phyloP scores from a whole-genome alignment of 2,888 invertebrate species.

The Campoplex capitator region DNA sequence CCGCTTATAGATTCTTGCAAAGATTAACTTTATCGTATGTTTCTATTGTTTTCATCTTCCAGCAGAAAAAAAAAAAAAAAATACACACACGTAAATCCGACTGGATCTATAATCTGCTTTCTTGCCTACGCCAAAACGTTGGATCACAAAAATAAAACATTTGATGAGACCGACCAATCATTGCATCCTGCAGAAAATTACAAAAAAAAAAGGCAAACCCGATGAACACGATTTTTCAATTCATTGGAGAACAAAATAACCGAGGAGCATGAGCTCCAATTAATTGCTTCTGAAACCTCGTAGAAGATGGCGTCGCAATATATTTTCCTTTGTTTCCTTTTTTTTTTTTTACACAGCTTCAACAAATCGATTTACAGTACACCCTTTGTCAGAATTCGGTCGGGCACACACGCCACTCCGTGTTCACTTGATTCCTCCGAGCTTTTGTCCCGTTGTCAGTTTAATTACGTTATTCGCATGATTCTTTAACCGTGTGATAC shows the following conservation, averaged over 20 bases:
- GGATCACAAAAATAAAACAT: neutral
- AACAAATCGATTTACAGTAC: constrained; percentile 21
- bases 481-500: constrained; percentile 16
- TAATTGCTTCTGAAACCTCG: constrained; percentile 18
- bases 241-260: neutral
- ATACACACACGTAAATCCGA: too few relatives aligned
- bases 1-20: neutral
- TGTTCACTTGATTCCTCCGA: constrained; percentile 23
- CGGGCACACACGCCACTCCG: neutral
- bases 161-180: neutral
- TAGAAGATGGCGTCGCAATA: constrained; percentile 6
- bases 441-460: constrained; percentile 23
- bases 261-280: neutral
- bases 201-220: neutral
- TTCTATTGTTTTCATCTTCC: too few relatives aligned
- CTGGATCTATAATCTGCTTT: neutral
- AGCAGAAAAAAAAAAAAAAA: too few relatives aligned
- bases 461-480: constrained; percentile 23
- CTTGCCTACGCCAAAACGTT: neutral
- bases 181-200: neutral
- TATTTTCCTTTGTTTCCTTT: constrained; percentile 11
- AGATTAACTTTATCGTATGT: neutral
- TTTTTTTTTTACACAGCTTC: constrained; percentile 1
- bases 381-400: constrained; percentile 4
- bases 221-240: neutral